Percentiles rank a stretch among this genome's conserved stretches.
phyloP scores from a whole-genome alignment of 2,797 vertebrate species.

The Balearica regulorum region DNA sequence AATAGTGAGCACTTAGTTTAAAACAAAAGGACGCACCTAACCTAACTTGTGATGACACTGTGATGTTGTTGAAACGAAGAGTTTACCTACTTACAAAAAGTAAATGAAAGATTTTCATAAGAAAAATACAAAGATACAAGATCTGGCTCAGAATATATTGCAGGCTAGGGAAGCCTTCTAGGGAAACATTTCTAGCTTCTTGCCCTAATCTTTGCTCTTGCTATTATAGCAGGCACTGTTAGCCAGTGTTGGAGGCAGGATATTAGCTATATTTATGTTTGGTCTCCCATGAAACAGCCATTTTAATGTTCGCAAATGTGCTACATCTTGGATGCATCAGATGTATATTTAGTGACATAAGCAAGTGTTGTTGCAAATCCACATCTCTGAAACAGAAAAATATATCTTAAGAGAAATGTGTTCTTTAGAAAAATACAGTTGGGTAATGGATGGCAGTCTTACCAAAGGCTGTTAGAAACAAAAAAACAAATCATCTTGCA shows the following conservation, averaged over 20 bases:
- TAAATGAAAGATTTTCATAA: not conserved
- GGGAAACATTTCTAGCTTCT: not conserved
- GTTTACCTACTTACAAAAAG: not conserved
- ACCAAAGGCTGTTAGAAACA: not conserved
- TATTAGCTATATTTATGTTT: not conserved
- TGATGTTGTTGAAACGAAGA: not conserved
- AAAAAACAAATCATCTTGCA: not conserved
- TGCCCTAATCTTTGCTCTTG: not conserved
- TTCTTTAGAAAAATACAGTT: not conserved
- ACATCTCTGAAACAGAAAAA: not conserved
- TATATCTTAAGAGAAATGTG: not conserved
- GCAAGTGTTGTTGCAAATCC: not conserved
- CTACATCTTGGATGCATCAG: not conserved
- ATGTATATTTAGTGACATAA: not conserved
- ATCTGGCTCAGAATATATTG: not conserved
- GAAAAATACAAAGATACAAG: not conserved
- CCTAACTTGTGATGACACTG: not conserved
- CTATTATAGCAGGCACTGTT: not conserved
- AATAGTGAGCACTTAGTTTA: not conserved
- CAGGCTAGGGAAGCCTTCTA: not conserved
- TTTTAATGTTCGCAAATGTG: not conserved
- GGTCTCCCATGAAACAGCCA: not conserved
- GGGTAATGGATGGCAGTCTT: not conserved
- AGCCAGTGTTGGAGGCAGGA: not conserved
- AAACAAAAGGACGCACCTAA: not conserved